These are phyloP conservation scores for Podarcis cretensis DNA, from an alignment of 2,113 vertebrate genomes.

Conservation along the genomic window DNA sequence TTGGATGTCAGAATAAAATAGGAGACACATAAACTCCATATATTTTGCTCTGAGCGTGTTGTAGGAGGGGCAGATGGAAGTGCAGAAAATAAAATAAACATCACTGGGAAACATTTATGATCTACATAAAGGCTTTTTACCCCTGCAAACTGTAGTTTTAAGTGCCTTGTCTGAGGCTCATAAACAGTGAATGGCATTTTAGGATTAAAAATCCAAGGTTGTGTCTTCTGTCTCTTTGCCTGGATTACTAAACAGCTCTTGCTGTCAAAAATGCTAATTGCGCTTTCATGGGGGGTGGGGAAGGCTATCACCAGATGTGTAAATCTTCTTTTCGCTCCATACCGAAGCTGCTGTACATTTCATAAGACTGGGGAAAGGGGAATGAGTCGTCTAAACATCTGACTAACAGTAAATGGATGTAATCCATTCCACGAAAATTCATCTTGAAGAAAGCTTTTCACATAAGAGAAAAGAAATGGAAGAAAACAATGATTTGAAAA, in stretches of 20 bases:
- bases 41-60: neutral
- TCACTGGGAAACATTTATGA: neutral
- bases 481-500: slow-evolving; percentile 32
- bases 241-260: neutral
- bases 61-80: neutral
- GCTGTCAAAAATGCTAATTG: slow-evolving; percentile 50
- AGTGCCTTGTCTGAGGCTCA: neutral
- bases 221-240: slow-evolving; percentile 10
- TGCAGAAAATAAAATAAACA: neutral
- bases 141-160: neutral
- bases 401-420: slow-evolving; percentile 42
- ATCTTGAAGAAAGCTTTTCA: slow-evolving; percentile 54
- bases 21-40: neutral
- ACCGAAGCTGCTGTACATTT: slow-evolving; percentile 51
- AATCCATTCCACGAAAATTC: slow-evolving; percentile 60
- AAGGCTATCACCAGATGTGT: slow-evolving; percentile 29
- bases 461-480: slow-evolving; percentile 51
- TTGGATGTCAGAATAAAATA: neutral
- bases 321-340: slow-evolving; percentile 58
- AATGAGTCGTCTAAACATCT: neutral
- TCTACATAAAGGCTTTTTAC: neutral
- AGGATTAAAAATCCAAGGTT: neutral
- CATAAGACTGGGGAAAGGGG: slow-evolving; percentile 29
- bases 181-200: neutral
- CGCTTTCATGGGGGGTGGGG: slow-evolving; percentile 17